These are phyloP conservation scores for Aleiodes testaceus DNA, from an alignment of 2,888 invertebrate species.

Conservation along the genomic window DNA sequence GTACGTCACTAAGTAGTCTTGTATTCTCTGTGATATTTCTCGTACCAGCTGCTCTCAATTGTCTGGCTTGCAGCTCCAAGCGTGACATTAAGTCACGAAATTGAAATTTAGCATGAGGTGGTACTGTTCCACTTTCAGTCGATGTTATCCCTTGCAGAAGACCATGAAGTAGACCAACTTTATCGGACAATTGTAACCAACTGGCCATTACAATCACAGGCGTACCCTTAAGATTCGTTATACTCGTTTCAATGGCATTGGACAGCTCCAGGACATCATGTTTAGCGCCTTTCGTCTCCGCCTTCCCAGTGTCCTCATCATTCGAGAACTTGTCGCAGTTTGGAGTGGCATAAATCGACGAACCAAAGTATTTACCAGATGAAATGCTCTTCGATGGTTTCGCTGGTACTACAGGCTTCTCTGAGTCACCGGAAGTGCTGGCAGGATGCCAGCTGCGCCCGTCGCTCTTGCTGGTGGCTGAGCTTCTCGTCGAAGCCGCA, in stretches of 20 bases:
- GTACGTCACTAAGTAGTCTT: constrained; percentile 82
- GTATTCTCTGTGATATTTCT: constrained; percentile 82
- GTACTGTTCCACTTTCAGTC: constrained; percentile 85
- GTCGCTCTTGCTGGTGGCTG: constrained; percentile 70
- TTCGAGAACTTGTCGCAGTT: constrained; percentile 61
- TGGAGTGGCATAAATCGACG: constrained; percentile 88
- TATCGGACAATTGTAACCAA: constrained; percentile 86
- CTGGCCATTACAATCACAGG: constrained; percentile 78
- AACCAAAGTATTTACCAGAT: constrained; percentile 72
- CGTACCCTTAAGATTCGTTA: constrained; percentile 77
- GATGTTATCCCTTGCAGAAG: constrained; percentile 83
- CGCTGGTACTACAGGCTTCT: constrained; percentile 76
- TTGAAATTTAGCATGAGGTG: constrained; percentile 91
- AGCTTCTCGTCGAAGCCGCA: constrained; percentile 72
- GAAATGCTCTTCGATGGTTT: constrained; percentile 71
- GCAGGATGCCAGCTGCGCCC: constrained; percentile 75
- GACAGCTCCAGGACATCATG: constrained; percentile 80
- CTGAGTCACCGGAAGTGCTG: constrained; percentile 75
- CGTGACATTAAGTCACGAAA: constrained; percentile 84
- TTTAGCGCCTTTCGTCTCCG: constrained; percentile 57
- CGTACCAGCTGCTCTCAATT: constrained; percentile 80
- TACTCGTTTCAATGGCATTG: constrained; percentile 79
- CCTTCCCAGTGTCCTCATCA: constrained; percentile 44
- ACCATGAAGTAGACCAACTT: constrained; percentile 86
- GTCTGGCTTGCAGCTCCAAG: constrained; percentile 81